Evolutionary conservation across 2,888 invertebrate genomes (phyloP), one percentile per base, ranked within the genome.

Genomic region (Lochmaea capreae): DNA sequence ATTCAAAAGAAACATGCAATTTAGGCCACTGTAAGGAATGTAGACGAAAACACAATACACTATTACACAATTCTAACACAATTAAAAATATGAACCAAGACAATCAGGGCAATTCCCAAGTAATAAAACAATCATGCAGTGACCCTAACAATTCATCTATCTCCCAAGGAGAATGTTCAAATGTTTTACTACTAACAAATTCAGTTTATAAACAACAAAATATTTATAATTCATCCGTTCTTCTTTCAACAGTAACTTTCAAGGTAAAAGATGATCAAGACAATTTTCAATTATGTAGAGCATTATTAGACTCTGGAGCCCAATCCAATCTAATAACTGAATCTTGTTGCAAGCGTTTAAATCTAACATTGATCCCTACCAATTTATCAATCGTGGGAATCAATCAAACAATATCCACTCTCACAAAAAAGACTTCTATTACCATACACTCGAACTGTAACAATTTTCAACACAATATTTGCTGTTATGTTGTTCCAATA

Each of bases 371-470:
- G 9, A 46, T 46, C 16, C 42, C 49, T 49, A 49, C n/a, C 6
- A 49, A 66, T 14, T 33, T 66, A 14, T 52, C 71, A 3, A 59
- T 66, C 12, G 59, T 66, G 8, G 71, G 71, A 16, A 57, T 65
- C 22, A 65, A 43, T 12, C 65, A 65, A 46, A 16, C 43, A 46
- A 12, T 18, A 16, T 65, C 65, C 6, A 22, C 12, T n/a, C 16
- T 65, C 1, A 65, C 43, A 4, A 22, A 65, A 18, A 65, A 63
- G 33, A 33, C 39, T 63, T 11, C 3, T 14, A 18, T 63, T n/a
- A 9, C 42, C 14, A 26, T 63, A 6, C 11, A 10, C 12, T 63
- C 63, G 5, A 12, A 16, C 12, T 12, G 9, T n/a, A n/a, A n/a
- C 16, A 54, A 54, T 14, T 54, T n/a, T 54, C 9, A 54, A 54